Percentiles rank a stretch among this genome's conserved stretches.
phyloP scores from a whole-genome alignment of 2,888 invertebrate genomes.

The Cheilosia urbana region DNA sequence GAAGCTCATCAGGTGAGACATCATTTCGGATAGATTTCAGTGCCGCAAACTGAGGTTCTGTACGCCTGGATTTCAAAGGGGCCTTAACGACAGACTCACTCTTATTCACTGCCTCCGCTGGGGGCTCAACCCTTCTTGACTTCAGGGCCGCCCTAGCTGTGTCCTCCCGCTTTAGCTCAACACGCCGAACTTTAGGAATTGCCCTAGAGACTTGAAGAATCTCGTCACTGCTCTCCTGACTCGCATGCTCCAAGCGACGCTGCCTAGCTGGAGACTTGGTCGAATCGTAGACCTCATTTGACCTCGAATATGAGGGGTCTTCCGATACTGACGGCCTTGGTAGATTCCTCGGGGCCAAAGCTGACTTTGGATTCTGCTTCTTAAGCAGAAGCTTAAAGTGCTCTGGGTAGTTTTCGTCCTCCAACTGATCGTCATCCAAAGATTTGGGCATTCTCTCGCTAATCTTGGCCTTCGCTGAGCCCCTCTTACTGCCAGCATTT shows the following conservation, averaged over 20 bases:
- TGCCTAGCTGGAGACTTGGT: slow-evolving; percentile 33
- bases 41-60: slow-evolving; percentile 10
- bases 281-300: slow-evolving; percentile 83
- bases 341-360: slow-evolving; percentile 18
- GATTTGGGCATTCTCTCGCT: slow-evolving; percentile 79
- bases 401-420: slow-evolving; percentile 88
- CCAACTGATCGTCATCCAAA: slow-evolving; percentile 84
- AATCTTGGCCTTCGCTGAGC: slow-evolving; percentile 52
- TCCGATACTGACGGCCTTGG: slow-evolving; percentile 32
- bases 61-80: slow-evolving; percentile 35
- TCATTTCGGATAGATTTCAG: slow-evolving; percentile 30
- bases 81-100: background rate
- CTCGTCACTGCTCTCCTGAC: slow-evolving; percentile 52
- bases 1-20: slow-evolving; percentile 4
- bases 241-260: slow-evolving; percentile 31
- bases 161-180: slow-evolving; percentile 38
- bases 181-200: slow-evolving; percentile 45
- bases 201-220: slow-evolving; percentile 48
- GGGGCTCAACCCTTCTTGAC: slow-evolving; percentile 22
- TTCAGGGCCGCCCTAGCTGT: slow-evolving; percentile 20
- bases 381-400: slow-evolving; percentile 87
- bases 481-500: slow-evolving; percentile 62
- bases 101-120: background rate
- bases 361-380: slow-evolving; percentile 52
- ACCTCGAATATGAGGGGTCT: slow-evolving; percentile 79